Conservation (phyloP, 1,140 invertebrate genomes). For the Monochamus saltuarius region DNA sequence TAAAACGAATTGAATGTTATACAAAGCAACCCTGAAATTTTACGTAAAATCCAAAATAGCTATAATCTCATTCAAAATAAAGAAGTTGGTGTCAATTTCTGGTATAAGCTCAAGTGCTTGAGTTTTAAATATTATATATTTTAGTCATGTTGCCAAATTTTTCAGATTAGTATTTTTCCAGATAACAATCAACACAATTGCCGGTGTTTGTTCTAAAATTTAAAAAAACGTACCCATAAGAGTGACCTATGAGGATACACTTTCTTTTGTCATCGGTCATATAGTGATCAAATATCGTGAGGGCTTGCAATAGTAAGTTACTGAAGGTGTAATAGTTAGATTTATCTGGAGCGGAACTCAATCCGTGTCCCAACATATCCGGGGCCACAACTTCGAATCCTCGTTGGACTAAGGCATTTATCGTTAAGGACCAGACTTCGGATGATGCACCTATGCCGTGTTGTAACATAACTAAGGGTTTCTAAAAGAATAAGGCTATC, state of each 20-base stretch:
- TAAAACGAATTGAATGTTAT: too few species aligned
- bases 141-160: too few species aligned
- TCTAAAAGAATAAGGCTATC: slow-evolving; percentile 35
- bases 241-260: slow-evolving; percentile 60
- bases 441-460: slow-evolving; percentile 73
- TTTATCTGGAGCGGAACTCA: slow-evolving; percentile 64
- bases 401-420: slow-evolving; percentile 61
- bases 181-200: too few species aligned
- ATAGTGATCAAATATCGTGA: slow-evolving; percentile 64
- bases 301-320: slow-evolving; percentile 63
- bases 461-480: slow-evolving; percentile 67
- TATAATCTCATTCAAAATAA: too few species aligned
- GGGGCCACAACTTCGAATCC: slow-evolving; percentile 71
- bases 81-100: too few species aligned
- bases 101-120: too few species aligned
- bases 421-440: slow-evolving; percentile 66
- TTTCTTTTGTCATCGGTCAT: slow-evolving; percentile 47
- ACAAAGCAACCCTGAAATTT: too few species aligned
- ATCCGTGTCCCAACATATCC: slow-evolving; percentile 73
- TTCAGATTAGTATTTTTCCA: too few species aligned
- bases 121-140: too few species aligned
- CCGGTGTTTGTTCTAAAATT: too few species aligned
- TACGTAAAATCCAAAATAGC: too few species aligned
- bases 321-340: slow-evolving; percentile 64
- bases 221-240: slow-evolving; percentile 60